Base-by-base conservation (phyloP, 2,113 vertebrate species). In the Datnioides undecimradiatus region DNA sequence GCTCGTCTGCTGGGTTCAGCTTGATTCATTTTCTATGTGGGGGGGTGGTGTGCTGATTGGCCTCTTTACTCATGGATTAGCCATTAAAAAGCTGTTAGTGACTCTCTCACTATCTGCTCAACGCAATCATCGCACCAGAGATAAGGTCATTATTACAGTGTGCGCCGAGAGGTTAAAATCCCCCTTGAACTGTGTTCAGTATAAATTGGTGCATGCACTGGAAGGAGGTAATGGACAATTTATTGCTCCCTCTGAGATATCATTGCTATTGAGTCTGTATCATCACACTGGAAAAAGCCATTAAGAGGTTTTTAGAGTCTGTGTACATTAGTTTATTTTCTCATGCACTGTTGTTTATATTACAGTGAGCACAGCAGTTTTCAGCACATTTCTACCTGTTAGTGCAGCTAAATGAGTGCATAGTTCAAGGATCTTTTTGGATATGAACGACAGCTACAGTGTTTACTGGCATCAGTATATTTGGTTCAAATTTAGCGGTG, bases 61-160 rank as follows among this genome's bases (percentile, higher is more conserved):
- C 90, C 88, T 92, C 87, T 92, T 92, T 88, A 88, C 91, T 93
- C 93, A 90, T 93, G 90, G 93, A 92, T 93, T 93, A 93, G 91
- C 92, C 89, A 94, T 94, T 94, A 94, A 93, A 94, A 94, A 92
- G 92, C 93, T 92, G 93, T 92, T 94, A 91, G 93, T 64, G 79
- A 84, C 82, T 87, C 85, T 91, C 88, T 86, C 79, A 73, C 77
- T 91, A 85, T 92, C 91, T 84, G 85, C 74, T 69, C 89, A 86
- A 86, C 84, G 82, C 91, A 93, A 93, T 92, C 91, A 90, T 91
- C 29, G 54, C 66, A 71, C 78, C 79, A 85, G 84, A 88, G 88
- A 91, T 93, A 91, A 90, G 91, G 86, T 91, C 80, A 83, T 93
- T 93, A 94, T 90, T 91, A 89, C 83, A 88, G 90, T 80, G 55